These are phyloP conservation scores for Arrhamphus sclerolepis DNA, from an alignment of 2,797 vertebrate genomes.

Conservation along the genomic window DNA sequence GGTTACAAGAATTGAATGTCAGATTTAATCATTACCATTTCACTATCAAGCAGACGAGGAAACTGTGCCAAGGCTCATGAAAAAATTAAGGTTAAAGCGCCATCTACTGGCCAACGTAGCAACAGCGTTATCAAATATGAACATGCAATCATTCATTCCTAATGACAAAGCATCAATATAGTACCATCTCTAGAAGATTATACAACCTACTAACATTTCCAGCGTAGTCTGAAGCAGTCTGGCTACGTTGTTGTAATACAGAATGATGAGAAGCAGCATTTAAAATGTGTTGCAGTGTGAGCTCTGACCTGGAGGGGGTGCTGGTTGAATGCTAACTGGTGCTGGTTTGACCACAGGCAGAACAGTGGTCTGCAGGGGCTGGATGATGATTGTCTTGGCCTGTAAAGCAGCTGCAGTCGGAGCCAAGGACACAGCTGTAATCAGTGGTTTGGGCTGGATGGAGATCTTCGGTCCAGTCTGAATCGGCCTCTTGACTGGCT, in stretches of 20 bases:
- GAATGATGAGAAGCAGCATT: not conserved
- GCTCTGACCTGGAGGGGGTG: constrained; percentile 84
- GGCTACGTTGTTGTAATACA: constrained; percentile 11
- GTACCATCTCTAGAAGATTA: not conserved
- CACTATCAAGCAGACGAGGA: not conserved
- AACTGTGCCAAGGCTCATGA: not conserved
- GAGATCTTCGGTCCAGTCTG: constrained; percentile 84
- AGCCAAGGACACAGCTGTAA: constrained; percentile 85
- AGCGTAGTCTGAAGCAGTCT: not conserved
- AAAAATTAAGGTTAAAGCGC: constrained; percentile 42
- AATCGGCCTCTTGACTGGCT: constrained; percentile 81
- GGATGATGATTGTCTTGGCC: constrained; percentile 92
- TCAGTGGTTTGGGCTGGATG: constrained; percentile 89
- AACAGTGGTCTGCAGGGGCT: constrained; percentile 84
- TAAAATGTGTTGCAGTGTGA: constrained; percentile 32
- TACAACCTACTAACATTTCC: not conserved
- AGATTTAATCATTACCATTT: not conserved
- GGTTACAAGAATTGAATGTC: not conserved
- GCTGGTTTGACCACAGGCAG: constrained; percentile 85
- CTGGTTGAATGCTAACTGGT: constrained; percentile 87
- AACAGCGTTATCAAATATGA: not conserved
- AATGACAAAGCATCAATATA: not conserved
- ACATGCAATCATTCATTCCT: not conserved
- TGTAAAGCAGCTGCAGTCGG: constrained; percentile 79
- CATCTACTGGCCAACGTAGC: constrained; percentile 64